phyloP scores from a whole-genome alignment of 2,888 invertebrate genomes.

The Protophormia terraenovae region DNA sequence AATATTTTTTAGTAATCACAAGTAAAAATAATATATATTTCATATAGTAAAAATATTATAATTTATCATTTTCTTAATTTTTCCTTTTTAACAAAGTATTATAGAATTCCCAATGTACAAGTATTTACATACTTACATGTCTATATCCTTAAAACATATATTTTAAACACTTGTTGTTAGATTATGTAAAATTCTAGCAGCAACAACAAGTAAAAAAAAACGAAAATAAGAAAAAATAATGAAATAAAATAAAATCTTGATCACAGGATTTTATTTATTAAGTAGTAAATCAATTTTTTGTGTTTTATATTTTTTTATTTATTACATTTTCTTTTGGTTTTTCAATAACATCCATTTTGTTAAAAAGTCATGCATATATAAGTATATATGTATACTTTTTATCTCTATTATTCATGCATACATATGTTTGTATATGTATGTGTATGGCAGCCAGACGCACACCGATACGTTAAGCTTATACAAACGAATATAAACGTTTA shows the following conservation, averaged over 20 bases:
- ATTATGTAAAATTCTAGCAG: slow-evolving; percentile 13
- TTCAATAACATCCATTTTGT: slow-evolving; percentile 32
- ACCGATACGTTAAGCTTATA: not conserved
- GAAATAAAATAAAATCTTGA: slow-evolving; percentile 33
- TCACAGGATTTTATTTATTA: slow-evolving; percentile 56
- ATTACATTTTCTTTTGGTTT: not conserved
- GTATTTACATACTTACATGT: not conserved
- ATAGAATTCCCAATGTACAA: not conserved
- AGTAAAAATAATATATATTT: no score
- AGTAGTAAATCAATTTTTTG: slow-evolving; percentile 56
- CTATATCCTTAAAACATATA: not conserved
- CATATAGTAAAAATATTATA: slow-evolving; percentile 14
- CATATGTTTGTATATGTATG: no score
- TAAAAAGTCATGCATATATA: slow-evolving; percentile 8
- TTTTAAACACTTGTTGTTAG: slow-evolving; percentile 44
- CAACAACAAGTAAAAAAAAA: not conserved
- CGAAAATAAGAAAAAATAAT: not conserved
- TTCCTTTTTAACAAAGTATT: not conserved
- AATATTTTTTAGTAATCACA: no score
- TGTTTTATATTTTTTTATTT: slow-evolving; percentile 2
- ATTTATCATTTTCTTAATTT: slow-evolving; percentile 47
- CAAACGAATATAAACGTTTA: slow-evolving; percentile 74
- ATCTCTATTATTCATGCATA: not conserved
- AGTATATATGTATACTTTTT: not conserved
- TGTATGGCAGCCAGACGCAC: not conserved